Evolutionary conservation across 2,888 invertebrate genomes (phyloP).

Genomic region (Silvanus unidentatus): DNA sequence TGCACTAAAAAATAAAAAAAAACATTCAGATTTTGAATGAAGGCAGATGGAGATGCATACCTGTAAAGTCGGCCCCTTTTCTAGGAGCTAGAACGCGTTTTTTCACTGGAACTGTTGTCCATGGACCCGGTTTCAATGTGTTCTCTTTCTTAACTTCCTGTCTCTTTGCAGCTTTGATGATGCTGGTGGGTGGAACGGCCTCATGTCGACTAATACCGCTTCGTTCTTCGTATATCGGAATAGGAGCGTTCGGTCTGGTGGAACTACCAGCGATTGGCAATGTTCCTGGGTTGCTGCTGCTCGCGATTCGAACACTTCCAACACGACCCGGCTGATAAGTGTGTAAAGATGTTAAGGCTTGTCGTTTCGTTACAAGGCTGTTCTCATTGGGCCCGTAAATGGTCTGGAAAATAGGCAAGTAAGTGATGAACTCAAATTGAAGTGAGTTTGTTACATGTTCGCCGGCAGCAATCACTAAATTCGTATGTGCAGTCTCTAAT

Average conservation of each 20-base stretch:
- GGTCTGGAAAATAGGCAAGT: constrained; percentile 46
- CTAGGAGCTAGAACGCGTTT: constrained; percentile 31
- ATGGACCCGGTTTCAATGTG: constrained; percentile 62
- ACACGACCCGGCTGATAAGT: constrained; percentile 59
- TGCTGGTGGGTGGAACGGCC: constrained; percentile 45
- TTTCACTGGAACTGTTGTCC: constrained; percentile 52
- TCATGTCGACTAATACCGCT: constrained; percentile 35
- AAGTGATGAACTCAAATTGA: constrained; percentile 6
- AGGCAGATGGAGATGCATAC: constrained; percentile 5
- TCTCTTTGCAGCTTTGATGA: constrained; percentile 53
- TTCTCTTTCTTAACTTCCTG: constrained; percentile 62
- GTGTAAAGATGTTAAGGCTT: constrained; percentile 69
- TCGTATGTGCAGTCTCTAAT: constrained; percentile 62
- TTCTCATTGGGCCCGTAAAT: constrained; percentile 55
- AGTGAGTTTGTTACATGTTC: constrained; percentile 31
- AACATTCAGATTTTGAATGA: constrained; percentile 1
- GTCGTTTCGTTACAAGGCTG: constrained; percentile 61
- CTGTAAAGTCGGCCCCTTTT: not conserved
- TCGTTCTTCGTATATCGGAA: constrained; percentile 37
- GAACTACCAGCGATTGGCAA: constrained; percentile 19
- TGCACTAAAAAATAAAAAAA: constrained; percentile 49
- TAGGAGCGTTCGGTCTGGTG: constrained; percentile 38
- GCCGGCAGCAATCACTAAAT: constrained; percentile 42
- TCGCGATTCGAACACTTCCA: constrained; percentile 43
- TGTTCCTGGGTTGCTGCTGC: constrained; percentile 23